Evolutionary conservation across 1,140 invertebrate species (phyloP).

Genomic region (Rhagoletis pomonella): DNA sequence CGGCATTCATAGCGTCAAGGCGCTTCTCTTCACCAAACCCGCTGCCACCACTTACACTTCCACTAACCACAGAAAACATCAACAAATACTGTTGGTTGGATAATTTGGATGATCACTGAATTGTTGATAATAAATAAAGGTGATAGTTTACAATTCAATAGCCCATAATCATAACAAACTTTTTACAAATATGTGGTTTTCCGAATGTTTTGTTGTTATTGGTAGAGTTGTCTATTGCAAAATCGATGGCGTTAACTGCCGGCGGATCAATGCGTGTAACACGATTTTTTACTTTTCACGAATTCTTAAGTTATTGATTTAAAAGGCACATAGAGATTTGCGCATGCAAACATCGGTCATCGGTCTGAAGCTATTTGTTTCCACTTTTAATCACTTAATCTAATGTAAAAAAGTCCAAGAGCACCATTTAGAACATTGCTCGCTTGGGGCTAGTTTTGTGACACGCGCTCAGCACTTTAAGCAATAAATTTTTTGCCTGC

Average conservation of each 20-base stretch:
- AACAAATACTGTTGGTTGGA: not conserved
- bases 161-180: slow-evolving; percentile 13
- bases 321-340: not conserved
- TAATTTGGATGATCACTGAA: not conserved
- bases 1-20: slow-evolving; percentile 55
- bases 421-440: not conserved
- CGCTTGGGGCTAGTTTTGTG: slow-evolving; percentile 1
- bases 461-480: slow-evolving; percentile 21
- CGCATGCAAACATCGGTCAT: not conserved
- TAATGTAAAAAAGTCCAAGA: not conserved
- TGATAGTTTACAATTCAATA: slow-evolving; percentile 14
- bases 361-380: not conserved
- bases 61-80: slow-evolving; percentile 30
- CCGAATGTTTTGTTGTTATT: slow-evolving; percentile 39
- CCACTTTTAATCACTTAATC: not conserved
- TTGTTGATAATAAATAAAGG: not conserved
- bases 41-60: not conserved
- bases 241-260: slow-evolving; percentile 44
- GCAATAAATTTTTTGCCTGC: not conserved
- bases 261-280: not conserved
- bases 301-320: not conserved
- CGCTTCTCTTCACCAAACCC: slow-evolving; percentile 42
- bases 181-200: not conserved
- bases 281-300: too few species aligned
- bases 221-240: slow-evolving; percentile 6